A percentile compares a stretch with the other conserved stretches of the same genome.
These are phyloP conservation scores for Choristoneura fumiferana DNA, from an alignment of 1,140 invertebrate genomes.

Conservation along the genomic window DNA sequence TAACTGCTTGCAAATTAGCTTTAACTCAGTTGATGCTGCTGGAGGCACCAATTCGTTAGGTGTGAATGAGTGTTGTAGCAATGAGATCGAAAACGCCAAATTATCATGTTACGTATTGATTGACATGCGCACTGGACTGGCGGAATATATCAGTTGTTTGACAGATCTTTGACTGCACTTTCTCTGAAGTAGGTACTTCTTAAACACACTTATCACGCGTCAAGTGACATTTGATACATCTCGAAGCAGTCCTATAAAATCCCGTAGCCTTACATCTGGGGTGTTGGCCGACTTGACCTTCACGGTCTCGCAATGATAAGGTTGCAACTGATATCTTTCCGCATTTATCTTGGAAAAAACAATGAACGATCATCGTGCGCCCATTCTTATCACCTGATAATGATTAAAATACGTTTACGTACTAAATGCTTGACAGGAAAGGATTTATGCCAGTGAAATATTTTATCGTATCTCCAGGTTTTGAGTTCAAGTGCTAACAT, in stretches of 20 bases:
- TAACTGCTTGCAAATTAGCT: too few species aligned
- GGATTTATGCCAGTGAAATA: slow-evolving; percentile 29
- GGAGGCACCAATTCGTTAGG: background rate
- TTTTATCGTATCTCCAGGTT: slow-evolving; percentile 3
- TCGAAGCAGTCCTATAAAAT: slow-evolving; percentile 40
- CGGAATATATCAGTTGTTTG: background rate
- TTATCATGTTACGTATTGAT: slow-evolving; percentile 7
- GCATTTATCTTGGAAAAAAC: slow-evolving; percentile 44
- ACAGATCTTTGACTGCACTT: background rate
- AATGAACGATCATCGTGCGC: slow-evolving; percentile 55
- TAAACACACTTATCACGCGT: background rate
- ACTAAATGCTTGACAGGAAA: slow-evolving; percentile 48
- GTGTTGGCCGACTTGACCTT: slow-evolving; percentile 48
- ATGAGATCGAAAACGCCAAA: background rate
- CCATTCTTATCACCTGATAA: slow-evolving; percentile 60
- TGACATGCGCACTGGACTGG: background rate
- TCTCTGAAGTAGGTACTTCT: background rate
- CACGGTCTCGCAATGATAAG: slow-evolving; percentile 43
- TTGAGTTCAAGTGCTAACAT: background rate
- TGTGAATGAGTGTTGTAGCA: slow-evolving; percentile 8
- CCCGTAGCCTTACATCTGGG: slow-evolving; percentile 37
- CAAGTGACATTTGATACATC: slow-evolving; percentile 17
- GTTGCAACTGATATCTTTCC: slow-evolving; percentile 51
- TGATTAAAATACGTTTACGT: slow-evolving; percentile 64
- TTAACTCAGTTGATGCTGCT: background rate